Base-by-base conservation (phyloP, 2,888 invertebrate species). In the Tholera decimalis region DNA sequence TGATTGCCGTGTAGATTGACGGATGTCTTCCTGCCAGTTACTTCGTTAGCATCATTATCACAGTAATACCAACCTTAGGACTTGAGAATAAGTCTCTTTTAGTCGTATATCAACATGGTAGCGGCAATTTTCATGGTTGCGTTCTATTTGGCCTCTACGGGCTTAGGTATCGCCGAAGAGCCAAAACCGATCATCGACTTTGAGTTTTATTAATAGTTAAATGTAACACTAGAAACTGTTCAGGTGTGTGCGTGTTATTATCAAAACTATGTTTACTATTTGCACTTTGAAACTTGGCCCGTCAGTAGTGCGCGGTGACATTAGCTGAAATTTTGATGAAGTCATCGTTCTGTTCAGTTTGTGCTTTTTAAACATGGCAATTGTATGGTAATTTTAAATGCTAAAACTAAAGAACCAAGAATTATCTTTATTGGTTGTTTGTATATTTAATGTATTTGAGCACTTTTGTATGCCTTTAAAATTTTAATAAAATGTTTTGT, bases 1-100 rank as follows among this genome's bases (percentile, higher is more conserved):
- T 83, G 87, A 89, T 86, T 84, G 77, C 79, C 84, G 78, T 85
- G 89, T 68, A 87, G 90, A 93, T 85, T 90, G 93, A 94, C 91
- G 81, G 88, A 91, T 91, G 90, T 88, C 90, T 93, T 94, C 93
- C 93, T 91, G 91, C 82, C 88, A 83, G 80, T 88, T 87, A 76
- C 68, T 74, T 80, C 68, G 67, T 68, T 66, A 77, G 70, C 78
- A 75, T 77, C 53, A 76, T 75, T 76, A 73, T 73, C 79, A 79
- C 56, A 51, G 65, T 65, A 86, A 81, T 80, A 61, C 79, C 72
- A 80, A 83, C 85, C 86, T 86, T 89, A 86, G 56, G 24, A 47
- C 77, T 46, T 77, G 28, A 61, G 33, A 66, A 80, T 85, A 89
- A 80, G 77, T 77, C 41, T 67, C 67, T 72, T 77, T 83, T 64